Percentiles rank a stretch among this genome's conserved stretches.
Conservation (phyloP, 2,797 vertebrate genomes). For the Iguana delicatissima region DNA sequence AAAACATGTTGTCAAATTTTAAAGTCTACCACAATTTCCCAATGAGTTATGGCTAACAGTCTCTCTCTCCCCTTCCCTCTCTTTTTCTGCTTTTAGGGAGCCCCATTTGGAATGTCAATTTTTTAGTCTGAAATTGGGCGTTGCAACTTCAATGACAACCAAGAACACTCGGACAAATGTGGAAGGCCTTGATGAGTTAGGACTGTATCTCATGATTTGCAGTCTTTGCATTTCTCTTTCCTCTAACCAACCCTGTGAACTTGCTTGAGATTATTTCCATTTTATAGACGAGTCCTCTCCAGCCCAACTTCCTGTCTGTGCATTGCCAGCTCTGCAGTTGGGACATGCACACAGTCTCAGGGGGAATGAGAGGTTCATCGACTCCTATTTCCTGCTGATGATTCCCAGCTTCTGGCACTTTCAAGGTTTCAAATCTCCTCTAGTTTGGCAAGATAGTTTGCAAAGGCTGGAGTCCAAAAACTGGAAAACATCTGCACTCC, state of each 20-base stretch:
- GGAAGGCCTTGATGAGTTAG: too few species aligned
- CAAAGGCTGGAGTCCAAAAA: neutral
- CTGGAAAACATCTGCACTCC: neutral
- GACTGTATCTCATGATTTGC: neutral
- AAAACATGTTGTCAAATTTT: too few species aligned
- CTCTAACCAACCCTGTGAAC: neutral
- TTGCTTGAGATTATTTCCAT: neutral
- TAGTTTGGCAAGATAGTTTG: constrained; percentile 8
- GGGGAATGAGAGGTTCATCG: constrained; percentile 8
- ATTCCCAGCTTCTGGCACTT: constrained; percentile 26
- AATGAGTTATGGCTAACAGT: too few species aligned
- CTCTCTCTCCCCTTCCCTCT: too few species aligned
- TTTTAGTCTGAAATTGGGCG: too few species aligned
- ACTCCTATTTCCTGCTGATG: constrained; percentile 26
- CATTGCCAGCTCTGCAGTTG: neutral
- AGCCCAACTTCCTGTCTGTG: neutral
- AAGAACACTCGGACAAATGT: too few species aligned
- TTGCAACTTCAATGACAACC: too few species aligned
- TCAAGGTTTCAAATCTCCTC: constrained; percentile 8
- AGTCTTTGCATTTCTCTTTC: neutral
- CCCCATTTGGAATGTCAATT: too few species aligned
- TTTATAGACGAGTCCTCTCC: neutral
- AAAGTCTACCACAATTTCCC: too few species aligned
- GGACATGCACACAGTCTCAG: neutral
- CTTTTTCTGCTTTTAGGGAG: too few species aligned